Evolutionary conservation across 2,888 invertebrate species (phyloP), one percentile per base, ranked within the genome.

Genomic region (Phortica okadai): DNA sequence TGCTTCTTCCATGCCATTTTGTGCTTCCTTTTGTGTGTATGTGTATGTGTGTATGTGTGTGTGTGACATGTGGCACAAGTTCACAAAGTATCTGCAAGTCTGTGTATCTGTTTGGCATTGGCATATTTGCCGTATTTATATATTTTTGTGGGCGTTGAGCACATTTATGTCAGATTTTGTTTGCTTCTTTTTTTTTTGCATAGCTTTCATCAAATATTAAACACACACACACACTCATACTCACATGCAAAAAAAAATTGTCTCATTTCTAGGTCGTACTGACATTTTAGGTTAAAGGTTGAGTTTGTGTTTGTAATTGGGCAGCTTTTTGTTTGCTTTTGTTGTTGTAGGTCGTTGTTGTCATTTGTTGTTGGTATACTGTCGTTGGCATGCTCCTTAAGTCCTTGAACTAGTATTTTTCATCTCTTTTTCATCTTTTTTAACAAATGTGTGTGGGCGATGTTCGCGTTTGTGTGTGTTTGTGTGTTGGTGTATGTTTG

Each of bases 71-170:
- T 70, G 73, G 80, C 78, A 66, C 66, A 66, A 62, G 66, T 66
- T 66, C 66, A 66, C 7, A 50, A 50, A 50, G 50, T 50, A 80
- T 77, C 42, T 54, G 41, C 67, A 50, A 70, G n/a, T 58, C 8
- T 66, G 78, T 78, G 59, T 59, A 78, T 59, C 74, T 81, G n/a
- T 14, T 42, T 66, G 66, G 42, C 66, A 66, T n/a, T 66, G 66
- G 66, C 66, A 66, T 66, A 66, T 66, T 66, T 66, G 66, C 66
- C 11, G 42, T 66, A 5, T 66, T 66, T 66, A 33, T 66, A 14
- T 77, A 33, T 33, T 33, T 85, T 85, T 86, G 85, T 87, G 85
- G 88, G 87, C 85, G 82, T 86, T 87, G 66, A 59, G 70, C 77
- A 77, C 72, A 76, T 33, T 73, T 59, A 21, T 62, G 62, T 16